A percentile compares a stretch with the other conserved stretches of the same genome.
Conservation (phyloP, 2,113 vertebrate species). For the Carassius auratus region DNA sequence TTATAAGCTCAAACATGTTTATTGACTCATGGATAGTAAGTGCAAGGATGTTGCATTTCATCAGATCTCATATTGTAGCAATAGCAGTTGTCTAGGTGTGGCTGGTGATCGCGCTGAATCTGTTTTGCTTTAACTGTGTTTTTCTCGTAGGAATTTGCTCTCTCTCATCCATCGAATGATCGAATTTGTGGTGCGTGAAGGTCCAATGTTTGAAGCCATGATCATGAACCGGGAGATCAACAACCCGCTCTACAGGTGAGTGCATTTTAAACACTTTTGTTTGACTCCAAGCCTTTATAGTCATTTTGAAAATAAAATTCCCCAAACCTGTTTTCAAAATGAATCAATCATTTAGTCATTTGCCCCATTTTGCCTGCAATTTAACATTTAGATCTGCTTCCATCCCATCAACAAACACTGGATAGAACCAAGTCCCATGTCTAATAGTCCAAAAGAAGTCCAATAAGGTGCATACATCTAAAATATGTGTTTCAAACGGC, state of each 20-base stretch:
- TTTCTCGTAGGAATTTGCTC: conserved; percentile 99
- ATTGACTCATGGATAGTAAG: conserved; percentile 25
- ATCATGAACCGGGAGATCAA: conserved; percentile 99
- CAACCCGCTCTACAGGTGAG: conserved; percentile 98
- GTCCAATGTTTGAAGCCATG: conserved; percentile 99
- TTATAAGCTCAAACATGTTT: conserved; percentile 41
- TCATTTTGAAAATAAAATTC: neutral
- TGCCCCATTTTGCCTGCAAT: neutral
- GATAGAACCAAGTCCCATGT: neutral
- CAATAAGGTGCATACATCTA: too few relatives aligned
- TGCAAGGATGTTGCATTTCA: conserved; percentile 31
- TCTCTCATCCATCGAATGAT: conserved; percentile 99
- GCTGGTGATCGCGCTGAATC: conserved; percentile 84
- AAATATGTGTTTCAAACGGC: too few relatives aligned
- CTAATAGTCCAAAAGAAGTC: too few relatives aligned
- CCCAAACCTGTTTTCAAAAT: too few relatives aligned
- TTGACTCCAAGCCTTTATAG: neutral
- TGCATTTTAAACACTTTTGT: neutral
- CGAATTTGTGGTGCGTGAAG: conserved; percentile 99
- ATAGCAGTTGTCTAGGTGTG: conserved; percentile 34
- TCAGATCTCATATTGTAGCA: conserved; percentile 32
- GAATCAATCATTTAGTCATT: neutral
- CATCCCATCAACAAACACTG: neutral
- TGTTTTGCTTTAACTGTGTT: conserved; percentile 99
- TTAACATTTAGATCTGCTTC: too few relatives aligned